Evolutionary conservation across 2,888 invertebrate genomes (phyloP), one percentile per base, ranked within the genome.

Genomic region (Trichogramma evanescens): DNA sequence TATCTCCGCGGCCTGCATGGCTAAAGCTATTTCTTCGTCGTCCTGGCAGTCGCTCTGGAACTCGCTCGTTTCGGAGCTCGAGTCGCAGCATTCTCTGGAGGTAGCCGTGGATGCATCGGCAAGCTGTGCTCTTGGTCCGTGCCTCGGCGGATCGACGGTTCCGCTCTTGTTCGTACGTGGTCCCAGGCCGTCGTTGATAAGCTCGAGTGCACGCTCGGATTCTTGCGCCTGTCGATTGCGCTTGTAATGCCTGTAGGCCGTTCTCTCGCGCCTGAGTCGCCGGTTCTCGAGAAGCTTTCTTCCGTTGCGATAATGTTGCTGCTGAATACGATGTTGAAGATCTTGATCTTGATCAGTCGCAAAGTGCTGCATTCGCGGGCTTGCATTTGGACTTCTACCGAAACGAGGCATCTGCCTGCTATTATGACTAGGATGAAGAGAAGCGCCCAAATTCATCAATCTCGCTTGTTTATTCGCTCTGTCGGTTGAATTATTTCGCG

Each of bases 11-110:
- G 91, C 92, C 72, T 91, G 90, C 75, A 93, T 81, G 2, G 93
- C 93, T 55, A 92, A 78, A 0, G 92, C 91, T 52, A 93, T 91
- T 74, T 93, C 92, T 69, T 91, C 91, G 69, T 92, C 91, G 72
- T 92, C 92, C 54, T 88, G 90, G 67, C 89, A 89, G 66, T 89
- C 91, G 44, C 91, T 88, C 66, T 86, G 86, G 71, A 86, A 88
- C 43, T 87, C 87, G 13, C 88, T 88, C 0, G 88, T 88, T 66
- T 85, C 84, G 4, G 78, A 80, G 59, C 77, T 78, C 1, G 76
- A 76, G 39, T 77, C 77, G 54, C 68, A 72, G 56, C 68, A 78
- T 60, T 78, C 79, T 9, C 79, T 79, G 62, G 72, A 76, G 54
- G 77, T 78, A 3, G 78, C 75, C 57, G 73, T 75, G 0, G 75